These are phyloP conservation scores for Pygoscelis adeliae DNA, from an alignment of 2,113 vertebrate species.

Conservation along the genomic window DNA sequence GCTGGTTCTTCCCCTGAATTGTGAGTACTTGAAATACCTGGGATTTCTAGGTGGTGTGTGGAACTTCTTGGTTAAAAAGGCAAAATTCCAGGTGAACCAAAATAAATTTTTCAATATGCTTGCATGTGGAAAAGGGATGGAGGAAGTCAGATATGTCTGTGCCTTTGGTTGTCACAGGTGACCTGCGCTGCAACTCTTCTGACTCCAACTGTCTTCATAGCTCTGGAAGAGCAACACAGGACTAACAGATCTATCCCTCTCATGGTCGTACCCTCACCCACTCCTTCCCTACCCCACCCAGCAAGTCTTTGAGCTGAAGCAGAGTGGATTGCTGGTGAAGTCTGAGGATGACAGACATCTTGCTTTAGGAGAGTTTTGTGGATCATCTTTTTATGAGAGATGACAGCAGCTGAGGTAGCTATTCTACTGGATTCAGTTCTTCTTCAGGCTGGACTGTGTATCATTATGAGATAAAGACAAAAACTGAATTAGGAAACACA, in stretches of 20 bases:
- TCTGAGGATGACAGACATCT: neutral
- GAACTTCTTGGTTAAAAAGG: neutral
- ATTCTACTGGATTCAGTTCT: neutral
- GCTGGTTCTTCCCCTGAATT: neutral
- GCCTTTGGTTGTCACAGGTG: neutral
- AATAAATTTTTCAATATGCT: neutral
- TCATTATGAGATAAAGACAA: neutral
- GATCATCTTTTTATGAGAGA: neutral
- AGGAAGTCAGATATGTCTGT: neutral
- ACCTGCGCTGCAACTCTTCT: neutral
- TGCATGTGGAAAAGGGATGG: neutral
- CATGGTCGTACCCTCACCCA: neutral
- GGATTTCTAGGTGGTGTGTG: neutral
- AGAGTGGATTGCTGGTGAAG: neutral
- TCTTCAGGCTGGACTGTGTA: neutral
- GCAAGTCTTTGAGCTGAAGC: neutral
- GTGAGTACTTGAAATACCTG: neutral
- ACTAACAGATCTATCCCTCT: neutral
- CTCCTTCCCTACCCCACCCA: neutral
- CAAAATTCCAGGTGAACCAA: neutral
- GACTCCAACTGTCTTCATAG: neutral
- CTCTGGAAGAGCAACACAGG: neutral
- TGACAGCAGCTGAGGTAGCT: neutral
- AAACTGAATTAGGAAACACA: neutral
- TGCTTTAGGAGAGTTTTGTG: neutral